These are phyloP conservation scores for Chalcis sispes DNA, from an alignment of 2,888 invertebrate species.

Conservation along the genomic window DNA sequence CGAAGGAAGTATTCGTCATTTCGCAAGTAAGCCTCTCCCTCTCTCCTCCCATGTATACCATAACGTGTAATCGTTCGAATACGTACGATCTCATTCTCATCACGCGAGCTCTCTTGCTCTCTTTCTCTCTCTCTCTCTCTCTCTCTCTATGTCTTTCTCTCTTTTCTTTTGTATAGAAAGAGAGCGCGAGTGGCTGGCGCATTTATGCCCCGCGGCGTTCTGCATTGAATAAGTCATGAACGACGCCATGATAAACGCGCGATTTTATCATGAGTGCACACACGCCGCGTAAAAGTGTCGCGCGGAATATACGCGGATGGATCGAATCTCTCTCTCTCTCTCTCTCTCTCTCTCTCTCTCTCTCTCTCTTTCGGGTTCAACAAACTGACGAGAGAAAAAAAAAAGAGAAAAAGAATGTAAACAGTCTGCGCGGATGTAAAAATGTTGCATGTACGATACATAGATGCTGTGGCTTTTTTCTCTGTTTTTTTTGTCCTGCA, in stretches of 20 bases:
- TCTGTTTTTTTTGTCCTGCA: neutral
- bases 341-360: too few species aligned
- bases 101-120: constrained; percentile 23
- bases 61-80: constrained; percentile 21
- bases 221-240: constrained; percentile 68
- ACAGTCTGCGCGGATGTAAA: too few species aligned
- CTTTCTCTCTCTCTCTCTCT: too few species aligned
- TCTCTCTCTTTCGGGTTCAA: constrained; percentile 59
- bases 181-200: constrained; percentile 42
- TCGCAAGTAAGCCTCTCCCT: neutral
- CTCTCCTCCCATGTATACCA: neutral
- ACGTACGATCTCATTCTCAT: constrained; percentile 43
- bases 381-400: constrained; percentile 61
- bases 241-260: constrained; percentile 63
- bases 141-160: too few species aligned
- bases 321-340: too few species aligned
- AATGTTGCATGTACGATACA: constrained; percentile 55
- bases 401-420: neutral
- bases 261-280: constrained; percentile 65
- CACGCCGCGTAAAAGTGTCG: constrained; percentile 64
- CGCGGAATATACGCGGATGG: constrained; percentile 43
- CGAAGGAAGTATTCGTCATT: constrained; percentile 31
- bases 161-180: too few species aligned
- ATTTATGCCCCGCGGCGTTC: constrained; percentile 61
- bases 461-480: constrained; percentile 18